Evolutionary conservation across 2,888 invertebrate genomes (phyloP).

Genomic region (Cephus pygmeus): DNA sequence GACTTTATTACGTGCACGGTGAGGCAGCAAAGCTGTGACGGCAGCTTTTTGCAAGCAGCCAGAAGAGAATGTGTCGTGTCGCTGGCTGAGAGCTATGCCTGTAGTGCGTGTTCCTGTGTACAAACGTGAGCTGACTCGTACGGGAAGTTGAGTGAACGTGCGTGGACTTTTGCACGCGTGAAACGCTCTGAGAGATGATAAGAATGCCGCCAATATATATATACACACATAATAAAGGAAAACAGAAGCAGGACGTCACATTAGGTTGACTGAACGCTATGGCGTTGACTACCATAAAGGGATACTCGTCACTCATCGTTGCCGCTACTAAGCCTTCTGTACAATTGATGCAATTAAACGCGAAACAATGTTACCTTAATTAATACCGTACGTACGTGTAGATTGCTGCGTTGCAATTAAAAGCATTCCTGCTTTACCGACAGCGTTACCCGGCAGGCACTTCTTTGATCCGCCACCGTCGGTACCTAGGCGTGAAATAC

Average conservation of each 20-base stretch:
- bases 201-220: neutral
- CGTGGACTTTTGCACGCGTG: slow-evolving; percentile 1
- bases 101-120: neutral
- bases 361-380: slow-evolving; percentile 2
- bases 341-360: slow-evolving; percentile 5
- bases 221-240: neutral
- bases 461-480: neutral
- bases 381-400: neutral
- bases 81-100: slow-evolving; percentile 5
- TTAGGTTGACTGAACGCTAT: neutral
- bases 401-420: neutral
- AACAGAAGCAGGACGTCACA: neutral
- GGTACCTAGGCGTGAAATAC: neutral
- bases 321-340: neutral
- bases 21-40: slow-evolving; percentile 26
- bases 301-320: slow-evolving; percentile 3
- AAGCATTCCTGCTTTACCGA: neutral
- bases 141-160: neutral
- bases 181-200: neutral
- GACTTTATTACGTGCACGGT: slow-evolving; percentile 38
- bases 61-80: slow-evolving; percentile 4
- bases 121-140: neutral
- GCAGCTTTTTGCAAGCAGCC: slow-evolving; percentile 21
- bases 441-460: neutral
- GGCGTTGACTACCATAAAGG: neutral